These are phyloP conservation scores for Urocitellus parryii DNA, from an alignment of 2,113 vertebrate genomes.

Conservation along the genomic window DNA sequence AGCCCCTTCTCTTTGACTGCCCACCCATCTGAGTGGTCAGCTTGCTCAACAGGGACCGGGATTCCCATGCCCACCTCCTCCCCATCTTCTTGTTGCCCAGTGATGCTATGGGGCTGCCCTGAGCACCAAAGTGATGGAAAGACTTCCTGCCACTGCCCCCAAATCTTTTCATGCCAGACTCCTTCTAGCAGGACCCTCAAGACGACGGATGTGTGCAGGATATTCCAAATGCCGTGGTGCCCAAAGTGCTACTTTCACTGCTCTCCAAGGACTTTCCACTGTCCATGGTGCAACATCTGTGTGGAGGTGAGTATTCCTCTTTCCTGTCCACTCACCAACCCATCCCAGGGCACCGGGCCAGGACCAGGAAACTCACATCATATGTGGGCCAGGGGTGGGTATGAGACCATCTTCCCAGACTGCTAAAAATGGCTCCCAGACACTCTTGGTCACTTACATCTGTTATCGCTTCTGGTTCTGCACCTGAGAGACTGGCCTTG, in stretches of 20 bases:
- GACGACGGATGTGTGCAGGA: conserved; percentile 57
- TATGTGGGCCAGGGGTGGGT: accelerated
- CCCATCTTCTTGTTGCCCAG: not conserved
- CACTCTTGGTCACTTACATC: not conserved
- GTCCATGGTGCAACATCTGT: conserved; percentile 61
- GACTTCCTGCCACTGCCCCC: not conserved
- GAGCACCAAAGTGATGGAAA: not conserved
- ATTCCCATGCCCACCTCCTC: not conserved
- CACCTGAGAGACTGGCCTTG: not conserved
- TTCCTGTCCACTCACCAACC: accelerated
- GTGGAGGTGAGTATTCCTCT: conserved; percentile 71
- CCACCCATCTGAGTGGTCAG: not conserved
- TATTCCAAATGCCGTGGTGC: conserved; percentile 69
- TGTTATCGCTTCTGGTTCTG: not conserved
- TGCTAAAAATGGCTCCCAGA: not conserved
- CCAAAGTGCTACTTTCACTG: conserved; percentile 55
- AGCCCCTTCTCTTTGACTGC: not conserved
- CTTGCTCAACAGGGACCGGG: not conserved
- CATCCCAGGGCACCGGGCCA: accelerated
- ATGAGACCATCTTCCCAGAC: not conserved
- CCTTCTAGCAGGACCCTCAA: not conserved
- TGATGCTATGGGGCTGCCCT: not conserved
- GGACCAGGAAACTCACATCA: not conserved
- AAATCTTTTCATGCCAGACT: conserved; percentile 60
- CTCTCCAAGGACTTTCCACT: conserved; percentile 55